phyloP scores from a whole-genome alignment of 2,113 vertebrate genomes.

The Axis porcinus region DNA sequence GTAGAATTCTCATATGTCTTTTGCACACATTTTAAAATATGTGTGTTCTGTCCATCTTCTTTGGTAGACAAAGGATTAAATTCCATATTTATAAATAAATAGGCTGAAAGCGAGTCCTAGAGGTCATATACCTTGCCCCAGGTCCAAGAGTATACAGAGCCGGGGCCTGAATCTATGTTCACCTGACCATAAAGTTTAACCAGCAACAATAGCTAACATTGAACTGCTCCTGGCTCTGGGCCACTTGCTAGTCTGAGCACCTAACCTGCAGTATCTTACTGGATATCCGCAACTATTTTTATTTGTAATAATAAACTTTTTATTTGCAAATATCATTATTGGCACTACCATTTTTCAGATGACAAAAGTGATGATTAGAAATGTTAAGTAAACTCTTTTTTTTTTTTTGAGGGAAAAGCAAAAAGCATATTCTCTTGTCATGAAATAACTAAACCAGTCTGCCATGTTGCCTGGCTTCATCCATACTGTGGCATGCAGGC shows the following conservation, averaged over 20 bases:
- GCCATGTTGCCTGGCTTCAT: no score
- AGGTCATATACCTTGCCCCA: rapidly evolving
- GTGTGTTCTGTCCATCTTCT: background rate
- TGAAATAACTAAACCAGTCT: background rate
- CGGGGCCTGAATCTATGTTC: background rate
- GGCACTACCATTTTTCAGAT: background rate
- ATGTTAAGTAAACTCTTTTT: background rate
- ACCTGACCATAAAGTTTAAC: no score
- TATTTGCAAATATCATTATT: background rate
- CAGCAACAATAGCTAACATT: background rate
- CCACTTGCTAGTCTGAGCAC: rapidly evolving
- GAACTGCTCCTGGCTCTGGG: background rate
- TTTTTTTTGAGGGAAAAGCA: background rate
- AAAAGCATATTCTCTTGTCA: background rate
- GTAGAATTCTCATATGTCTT: background rate
- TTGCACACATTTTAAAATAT: background rate
- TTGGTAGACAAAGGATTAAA: background rate
- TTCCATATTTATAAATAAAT: background rate
- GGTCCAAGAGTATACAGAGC: background rate
- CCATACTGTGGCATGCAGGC: rapidly evolving
- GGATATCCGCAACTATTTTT: background rate
- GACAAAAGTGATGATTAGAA: background rate
- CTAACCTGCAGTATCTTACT: background rate
- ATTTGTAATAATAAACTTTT: background rate
- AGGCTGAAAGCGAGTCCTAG: background rate